Evolutionary conservation across 2,113 vertebrate genomes (phyloP).

Genomic region (Labeo rohita): DNA sequence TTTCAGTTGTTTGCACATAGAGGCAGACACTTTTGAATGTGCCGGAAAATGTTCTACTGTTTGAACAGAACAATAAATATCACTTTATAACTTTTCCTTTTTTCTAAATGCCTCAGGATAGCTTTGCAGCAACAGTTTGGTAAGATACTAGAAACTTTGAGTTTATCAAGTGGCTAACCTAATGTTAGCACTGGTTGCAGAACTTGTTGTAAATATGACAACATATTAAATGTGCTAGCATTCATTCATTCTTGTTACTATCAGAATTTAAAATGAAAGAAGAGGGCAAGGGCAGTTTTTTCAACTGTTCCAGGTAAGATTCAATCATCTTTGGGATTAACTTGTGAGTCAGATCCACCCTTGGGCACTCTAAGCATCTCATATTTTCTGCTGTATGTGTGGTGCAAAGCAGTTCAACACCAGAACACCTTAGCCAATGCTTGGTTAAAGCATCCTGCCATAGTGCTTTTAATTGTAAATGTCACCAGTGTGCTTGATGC

Average conservation of each 20-base stretch:
- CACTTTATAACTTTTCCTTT: background rate
- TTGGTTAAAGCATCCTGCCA: background rate
- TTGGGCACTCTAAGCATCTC: constrained; percentile 6
- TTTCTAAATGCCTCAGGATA: background rate
- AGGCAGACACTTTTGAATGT: background rate
- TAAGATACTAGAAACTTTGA: background rate
- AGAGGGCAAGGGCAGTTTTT: background rate
- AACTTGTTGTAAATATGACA: background rate
- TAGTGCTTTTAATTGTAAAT: constrained; percentile 37
- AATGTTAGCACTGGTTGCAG: background rate
- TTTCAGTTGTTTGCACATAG: background rate
- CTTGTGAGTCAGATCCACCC: constrained; percentile 25
- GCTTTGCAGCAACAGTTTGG: background rate
- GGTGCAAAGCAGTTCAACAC: constrained; percentile 14
- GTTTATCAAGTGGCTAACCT: background rate
- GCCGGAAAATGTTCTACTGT: background rate
- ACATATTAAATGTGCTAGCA: background rate
- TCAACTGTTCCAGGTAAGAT: background rate
- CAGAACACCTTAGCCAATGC: constrained; percentile 19
- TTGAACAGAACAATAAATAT: background rate
- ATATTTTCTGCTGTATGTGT: constrained; percentile 6
- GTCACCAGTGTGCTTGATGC: constrained; percentile 32
- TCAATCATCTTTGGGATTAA: constrained; percentile 9
- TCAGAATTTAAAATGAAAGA: background rate
- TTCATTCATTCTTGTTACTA: background rate